phyloP scores from a whole-genome alignment of 2,113 vertebrate species.

The Canis aureus region DNA sequence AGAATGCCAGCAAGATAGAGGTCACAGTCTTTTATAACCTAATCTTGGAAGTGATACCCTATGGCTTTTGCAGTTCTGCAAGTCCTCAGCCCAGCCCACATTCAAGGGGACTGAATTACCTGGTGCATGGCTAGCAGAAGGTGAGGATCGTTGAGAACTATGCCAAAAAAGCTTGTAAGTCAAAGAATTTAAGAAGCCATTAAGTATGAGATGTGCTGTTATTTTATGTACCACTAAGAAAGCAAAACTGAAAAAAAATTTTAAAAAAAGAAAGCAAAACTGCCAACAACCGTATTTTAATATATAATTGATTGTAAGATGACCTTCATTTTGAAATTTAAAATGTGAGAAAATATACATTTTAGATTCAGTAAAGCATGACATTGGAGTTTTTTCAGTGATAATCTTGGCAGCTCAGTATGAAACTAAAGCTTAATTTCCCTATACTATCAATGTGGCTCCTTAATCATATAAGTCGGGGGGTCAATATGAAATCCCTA shows the following conservation, averaged over 20 bases:
- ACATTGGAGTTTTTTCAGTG: not conserved
- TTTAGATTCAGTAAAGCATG: not conserved
- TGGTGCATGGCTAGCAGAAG: too few species aligned
- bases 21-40: fast-evolving
- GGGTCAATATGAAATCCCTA: not conserved
- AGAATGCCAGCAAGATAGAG: not conserved
- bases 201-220: not conserved
- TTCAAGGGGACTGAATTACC: not conserved
- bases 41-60: not conserved
- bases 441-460: not conserved
- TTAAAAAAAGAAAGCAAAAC: not conserved
- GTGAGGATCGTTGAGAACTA: too few species aligned
- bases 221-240: not conserved
- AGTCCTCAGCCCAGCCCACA: not conserved
- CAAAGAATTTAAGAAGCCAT: not conserved
- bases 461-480: not conserved
- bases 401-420: not conserved
- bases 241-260: not conserved
- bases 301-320: not conserved
- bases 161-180: too few species aligned
- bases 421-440: not conserved
- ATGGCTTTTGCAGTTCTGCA: fast-evolving
- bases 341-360: not conserved
- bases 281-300: not conserved
- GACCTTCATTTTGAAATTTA: not conserved